phyloP scores from a whole-genome alignment of 2,113 vertebrate genomes.

The Lamprologus lemairii region DNA sequence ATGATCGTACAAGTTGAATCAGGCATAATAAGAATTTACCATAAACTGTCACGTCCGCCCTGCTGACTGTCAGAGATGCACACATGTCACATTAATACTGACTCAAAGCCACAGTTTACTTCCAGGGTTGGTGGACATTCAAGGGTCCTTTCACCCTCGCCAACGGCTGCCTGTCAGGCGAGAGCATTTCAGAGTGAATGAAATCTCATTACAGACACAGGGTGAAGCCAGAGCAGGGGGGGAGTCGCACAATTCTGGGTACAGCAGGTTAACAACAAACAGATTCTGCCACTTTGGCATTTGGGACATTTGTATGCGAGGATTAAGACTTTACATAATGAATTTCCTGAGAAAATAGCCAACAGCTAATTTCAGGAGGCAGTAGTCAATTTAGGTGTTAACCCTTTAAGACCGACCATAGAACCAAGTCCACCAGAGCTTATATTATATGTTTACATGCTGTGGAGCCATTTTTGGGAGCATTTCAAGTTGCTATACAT shows the following conservation, averaged over 20 bases:
- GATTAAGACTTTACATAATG: not conserved
- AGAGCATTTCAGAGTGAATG: not conserved
- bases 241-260: not conserved
- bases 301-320: not conserved
- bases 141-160: not conserved
- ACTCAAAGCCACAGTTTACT: not conserved
- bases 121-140: not conserved
- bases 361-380: too few species aligned
- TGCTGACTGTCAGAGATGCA: not conserved
- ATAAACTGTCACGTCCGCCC: not conserved
- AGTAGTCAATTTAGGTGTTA: not conserved
- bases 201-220: not conserved
- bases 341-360: not conserved
- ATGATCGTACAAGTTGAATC: not conserved
- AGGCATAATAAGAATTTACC: not conserved
- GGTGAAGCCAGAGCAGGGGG: not conserved
- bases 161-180: not conserved
- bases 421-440: too few species aligned
- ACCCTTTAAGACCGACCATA: too few species aligned
- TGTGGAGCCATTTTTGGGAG: too few species aligned
- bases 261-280: not conserved
- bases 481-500: too few species aligned
- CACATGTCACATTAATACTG: not conserved
- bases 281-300: not conserved
- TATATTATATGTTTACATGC: too few species aligned